Evolutionary conservation across 35 echinoderm and acorn worm species (phyloP), one percentile per base, ranked within the genome.

Genomic region (Chiridota heheva): DNA sequence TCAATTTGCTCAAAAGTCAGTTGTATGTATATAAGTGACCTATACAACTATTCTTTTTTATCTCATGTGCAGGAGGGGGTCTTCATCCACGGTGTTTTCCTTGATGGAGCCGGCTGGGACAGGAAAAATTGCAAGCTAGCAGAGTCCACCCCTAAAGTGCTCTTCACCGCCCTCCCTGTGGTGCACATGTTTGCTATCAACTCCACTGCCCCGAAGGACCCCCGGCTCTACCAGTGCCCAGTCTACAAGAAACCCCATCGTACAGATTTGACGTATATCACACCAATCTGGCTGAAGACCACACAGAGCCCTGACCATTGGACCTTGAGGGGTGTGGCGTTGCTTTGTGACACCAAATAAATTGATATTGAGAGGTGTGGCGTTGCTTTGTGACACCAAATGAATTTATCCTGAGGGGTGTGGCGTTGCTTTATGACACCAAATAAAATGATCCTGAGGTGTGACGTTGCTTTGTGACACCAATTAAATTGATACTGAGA

Each of bases 181-280:
- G 75, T 98, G 6, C 95, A 98, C 80, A 88, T 98, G 69, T 98
- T 88, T 82, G 95, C 95, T 48, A 98, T 98, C 84, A 98, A 98
- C 81, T 98, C 89, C 25, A 92, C 89, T 10, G 89, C 89, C 25
- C 89, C 95, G 25, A 91, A 98, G 59, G 95, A 98, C 33, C 84
- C 84, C 18, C 69, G 84, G 6, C 73, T 87, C 37, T 87, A 87
- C 33, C 73, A 84, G 40, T 84, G 81, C 39, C 81, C 81, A 13
- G 81, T 84, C 65, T 84, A 84, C 81, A 84, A 84, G 81, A 84
- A 84, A 73, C 81, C 81, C 15, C 81, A 84, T 10, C 17, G 81
- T 13, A 84, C 75, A 20, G 95, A 98, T 69, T 46, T 98, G 37
- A 91, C 95, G 3, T 98, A 89, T 57, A 92, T 98, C 41, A 91